Conservation (phyloP, 2,797 vertebrate genomes). For the Taenioides sp. region DNA sequence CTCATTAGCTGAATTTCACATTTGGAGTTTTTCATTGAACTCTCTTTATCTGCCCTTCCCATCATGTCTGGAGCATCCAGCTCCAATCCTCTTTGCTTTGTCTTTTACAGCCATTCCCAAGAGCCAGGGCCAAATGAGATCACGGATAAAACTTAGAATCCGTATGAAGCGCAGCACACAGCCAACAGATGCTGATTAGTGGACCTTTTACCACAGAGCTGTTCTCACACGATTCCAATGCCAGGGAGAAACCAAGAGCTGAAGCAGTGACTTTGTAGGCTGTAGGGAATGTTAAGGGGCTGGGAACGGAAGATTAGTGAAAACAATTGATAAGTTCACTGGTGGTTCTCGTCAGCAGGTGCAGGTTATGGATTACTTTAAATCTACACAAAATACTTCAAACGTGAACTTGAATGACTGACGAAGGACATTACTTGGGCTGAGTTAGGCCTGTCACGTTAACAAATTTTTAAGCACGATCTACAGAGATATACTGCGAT, state of each 20-base stretch:
- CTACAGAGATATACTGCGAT: no score
- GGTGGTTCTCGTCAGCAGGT: constrained; percentile 43
- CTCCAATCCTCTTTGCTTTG: constrained; percentile 56
- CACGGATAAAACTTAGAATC: constrained; percentile 54
- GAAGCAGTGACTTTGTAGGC: constrained; percentile 25
- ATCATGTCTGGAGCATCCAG: constrained; percentile 48
- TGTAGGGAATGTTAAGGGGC: constrained; percentile 55
- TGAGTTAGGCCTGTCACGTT: neutral
- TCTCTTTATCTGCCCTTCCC: constrained; percentile 41
- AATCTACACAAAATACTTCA: neutral
- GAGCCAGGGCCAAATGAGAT: constrained; percentile 51
- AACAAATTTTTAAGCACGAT: no score
- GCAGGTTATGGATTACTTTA: constrained; percentile 17
- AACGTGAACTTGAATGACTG: neutral
- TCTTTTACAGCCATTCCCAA: constrained; percentile 53
- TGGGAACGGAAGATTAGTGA: constrained; percentile 56
- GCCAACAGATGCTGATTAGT: constrained; percentile 54
- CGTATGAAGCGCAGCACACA: constrained; percentile 50
- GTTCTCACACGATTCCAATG: constrained; percentile 32
- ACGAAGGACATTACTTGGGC: neutral
- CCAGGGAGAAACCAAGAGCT: constrained; percentile 49
- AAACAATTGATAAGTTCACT: constrained; percentile 52
- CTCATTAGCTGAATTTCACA: constrained; percentile 15
- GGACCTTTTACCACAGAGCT: constrained; percentile 31
- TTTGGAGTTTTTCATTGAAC: constrained; percentile 20